Conservation (phyloP, 1,140 invertebrate species). For the Dendrolimus punctatus region DNA sequence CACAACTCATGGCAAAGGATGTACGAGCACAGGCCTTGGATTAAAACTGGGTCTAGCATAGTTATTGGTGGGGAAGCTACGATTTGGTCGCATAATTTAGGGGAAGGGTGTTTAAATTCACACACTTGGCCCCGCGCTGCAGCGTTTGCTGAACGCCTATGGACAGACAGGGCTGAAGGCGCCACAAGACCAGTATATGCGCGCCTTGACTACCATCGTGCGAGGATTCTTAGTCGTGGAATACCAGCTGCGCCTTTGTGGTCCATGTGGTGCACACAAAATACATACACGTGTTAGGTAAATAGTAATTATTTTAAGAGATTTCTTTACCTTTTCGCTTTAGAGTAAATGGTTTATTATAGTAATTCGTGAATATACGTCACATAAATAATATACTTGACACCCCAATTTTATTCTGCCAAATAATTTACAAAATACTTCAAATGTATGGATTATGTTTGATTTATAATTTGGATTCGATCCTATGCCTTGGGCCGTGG, state of each 20-base stretch:
- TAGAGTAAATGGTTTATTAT: too few relatives aligned
- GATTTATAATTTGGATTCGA: too few relatives aligned
- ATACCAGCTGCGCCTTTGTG: constrained; percentile 77
- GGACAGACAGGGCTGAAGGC: constrained; percentile 46
- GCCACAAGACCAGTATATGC: constrained; percentile 72
- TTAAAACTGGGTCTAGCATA: constrained; percentile 31
- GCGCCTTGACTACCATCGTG: constrained; percentile 75
- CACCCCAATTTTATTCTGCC: too few relatives aligned
- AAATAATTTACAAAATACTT: too few relatives aligned
- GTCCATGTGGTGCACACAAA: constrained; percentile 82
- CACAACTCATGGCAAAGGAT: constrained; percentile 86
- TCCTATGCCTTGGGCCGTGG: too few relatives aligned
- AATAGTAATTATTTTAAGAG: not conserved
- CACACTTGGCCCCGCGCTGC: constrained; percentile 79
- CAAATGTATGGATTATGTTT: too few relatives aligned
- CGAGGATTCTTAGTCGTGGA: constrained; percentile 74
- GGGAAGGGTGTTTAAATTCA: constrained; percentile 72
- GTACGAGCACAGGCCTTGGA: constrained; percentile 84
- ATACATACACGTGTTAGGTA: constrained; percentile 59
- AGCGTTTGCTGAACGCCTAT: constrained; percentile 77
- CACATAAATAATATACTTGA: too few relatives aligned
- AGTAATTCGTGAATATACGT: too few relatives aligned
- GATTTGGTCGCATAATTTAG: constrained; percentile 78
- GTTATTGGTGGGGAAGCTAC: constrained; percentile 80
- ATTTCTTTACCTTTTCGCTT: too few relatives aligned